A percentile compares a stretch with the other conserved stretches of the same genome.
These are phyloP conservation scores for Calliphora vomitoria DNA, from an alignment of 2,888 invertebrate genomes.

Conservation along the genomic window DNA sequence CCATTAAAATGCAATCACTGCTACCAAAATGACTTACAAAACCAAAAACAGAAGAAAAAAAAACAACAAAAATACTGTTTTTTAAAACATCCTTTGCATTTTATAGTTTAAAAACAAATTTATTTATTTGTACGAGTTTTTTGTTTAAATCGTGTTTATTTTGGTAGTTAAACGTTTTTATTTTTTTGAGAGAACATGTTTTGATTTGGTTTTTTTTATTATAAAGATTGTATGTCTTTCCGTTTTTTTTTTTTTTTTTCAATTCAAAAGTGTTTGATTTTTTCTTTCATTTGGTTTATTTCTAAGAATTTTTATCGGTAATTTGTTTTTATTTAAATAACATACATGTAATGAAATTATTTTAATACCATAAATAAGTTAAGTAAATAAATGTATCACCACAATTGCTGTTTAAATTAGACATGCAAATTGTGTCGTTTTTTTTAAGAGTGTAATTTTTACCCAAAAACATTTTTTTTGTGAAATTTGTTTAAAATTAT, in stretches of 20 bases:
- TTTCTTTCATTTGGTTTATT: slow-evolving; percentile 19
- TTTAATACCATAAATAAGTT: neutral
- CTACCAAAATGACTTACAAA: slow-evolving; percentile 69
- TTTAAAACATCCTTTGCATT: slow-evolving; percentile 62
- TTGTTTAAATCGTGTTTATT: slow-evolving; percentile 35
- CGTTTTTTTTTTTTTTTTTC: neutral
- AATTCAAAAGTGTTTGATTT: neutral
- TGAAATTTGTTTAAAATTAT: slow-evolving; percentile 33
- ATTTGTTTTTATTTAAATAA: slow-evolving; percentile 5
- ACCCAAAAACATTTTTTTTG: slow-evolving; percentile 44
- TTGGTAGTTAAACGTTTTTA: neutral
- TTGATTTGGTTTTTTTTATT: slow-evolving; percentile 43
- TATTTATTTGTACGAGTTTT: slow-evolving; percentile 6
- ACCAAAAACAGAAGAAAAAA: too few relatives aligned
- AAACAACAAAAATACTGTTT: slow-evolving; percentile 15
- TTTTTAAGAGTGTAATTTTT: neutral
- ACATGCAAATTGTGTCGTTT: slow-evolving; percentile 54
- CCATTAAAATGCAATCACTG: slow-evolving; percentile 83
- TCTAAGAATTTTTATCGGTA: slow-evolving; percentile 60
- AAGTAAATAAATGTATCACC: slow-evolving; percentile 1
- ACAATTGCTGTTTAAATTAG: slow-evolving; percentile 43
- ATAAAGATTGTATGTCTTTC: neutral
- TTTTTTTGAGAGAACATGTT: slow-evolving; percentile 35
- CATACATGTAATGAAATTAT: neutral
- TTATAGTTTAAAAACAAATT: slow-evolving; percentile 17